Base-by-base conservation (phyloP, 1,140 invertebrate species). In the Micrasema minimum region DNA sequence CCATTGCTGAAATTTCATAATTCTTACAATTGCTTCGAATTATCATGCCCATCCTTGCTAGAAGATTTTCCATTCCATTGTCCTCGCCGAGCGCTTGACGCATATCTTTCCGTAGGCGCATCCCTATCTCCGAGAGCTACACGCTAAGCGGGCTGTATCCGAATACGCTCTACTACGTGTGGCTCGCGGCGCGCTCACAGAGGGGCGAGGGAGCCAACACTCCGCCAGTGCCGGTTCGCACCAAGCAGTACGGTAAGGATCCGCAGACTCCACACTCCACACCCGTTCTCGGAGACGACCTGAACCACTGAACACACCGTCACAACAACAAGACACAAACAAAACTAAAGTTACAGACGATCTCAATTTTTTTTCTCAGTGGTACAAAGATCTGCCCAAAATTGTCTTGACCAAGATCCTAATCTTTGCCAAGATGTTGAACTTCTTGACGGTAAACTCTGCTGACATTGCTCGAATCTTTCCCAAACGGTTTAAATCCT, bases 171-270 rank as follows among this genome's bases (percentile, higher is more conserved):
- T 99, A 98, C 85, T 96, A 96, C 84, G 92, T 99, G 70, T 97
- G 96, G 93, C 85, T 99, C 71, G 95, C 96, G 2, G 97, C 96
- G 14, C 88, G 93, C 69, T 97, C 94, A 2, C 90, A 93, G 72
- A 87, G 93, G 37, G 97, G 96, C 2, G 96, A 98, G 81, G 96
- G 96, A 10, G 95, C 96, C 3, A 93, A 93, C 22, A 98, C 96
- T 4, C 93, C 96, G n/a, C 94, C 94, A 0, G 92, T 97, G 75
- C 93, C 94, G 66, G 94, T 96, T 50, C 90, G 93, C 82, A 99
- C 96, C 31, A 96, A 96, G 81, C 94, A 95, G 89, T 98, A 96
- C 87, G 94, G 96, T 99, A 95, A 94, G 95, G 88, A 57, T 57
- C 53, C 26, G n/a, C 53, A 57, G n/a, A 31, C 16, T 12, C 5